phyloP scores from a whole-genome alignment of 2,888 invertebrate species.

The Acrobasis repandana region DNA sequence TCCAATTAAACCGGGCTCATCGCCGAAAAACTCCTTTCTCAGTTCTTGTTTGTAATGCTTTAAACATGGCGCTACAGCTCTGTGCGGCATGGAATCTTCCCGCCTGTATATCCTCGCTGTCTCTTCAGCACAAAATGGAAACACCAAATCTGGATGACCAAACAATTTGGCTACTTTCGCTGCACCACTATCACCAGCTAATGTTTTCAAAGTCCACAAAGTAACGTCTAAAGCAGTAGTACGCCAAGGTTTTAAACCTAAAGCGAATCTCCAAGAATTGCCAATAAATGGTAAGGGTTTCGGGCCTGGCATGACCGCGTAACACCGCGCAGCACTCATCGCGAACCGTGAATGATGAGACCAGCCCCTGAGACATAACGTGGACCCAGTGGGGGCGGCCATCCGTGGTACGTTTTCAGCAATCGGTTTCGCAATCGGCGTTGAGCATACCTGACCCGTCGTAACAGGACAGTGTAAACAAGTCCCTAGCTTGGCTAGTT shows the following conservation, averaged over 20 bases:
- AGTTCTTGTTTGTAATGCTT: conserved; percentile 87
- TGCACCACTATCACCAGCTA: conserved; percentile 78
- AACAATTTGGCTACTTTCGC: conserved; percentile 86
- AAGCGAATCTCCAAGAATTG: conserved; percentile 91
- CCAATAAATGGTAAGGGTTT: conserved; percentile 88
- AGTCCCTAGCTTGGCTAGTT: conserved; percentile 17
- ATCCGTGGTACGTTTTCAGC: conserved; percentile 66
- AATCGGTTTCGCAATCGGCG: conserved; percentile 58
- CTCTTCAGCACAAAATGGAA: conserved; percentile 88
- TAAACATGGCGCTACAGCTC: conserved; percentile 89
- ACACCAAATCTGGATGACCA: conserved; percentile 89
- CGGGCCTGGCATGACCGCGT: conserved; percentile 88
- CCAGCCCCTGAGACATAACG: conserved; percentile 55
- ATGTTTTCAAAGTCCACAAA: conserved; percentile 73
- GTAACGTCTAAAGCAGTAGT: conserved; percentile 81
- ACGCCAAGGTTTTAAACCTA: conserved; percentile 70
- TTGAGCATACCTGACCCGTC: conserved; percentile 39
- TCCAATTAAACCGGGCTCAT: conserved; percentile 88
- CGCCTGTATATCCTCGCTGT: conserved; percentile 87
- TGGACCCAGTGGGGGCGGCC: conserved; percentile 63
- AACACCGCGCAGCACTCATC: conserved; percentile 77
- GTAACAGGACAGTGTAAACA: conserved; percentile 17
- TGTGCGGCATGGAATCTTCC: conserved; percentile 87
- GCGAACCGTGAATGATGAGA: conserved; percentile 58
- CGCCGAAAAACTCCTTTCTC: conserved; percentile 87